Conservation (phyloP, 1,140 invertebrate species). For the Solen grandis region DNA sequence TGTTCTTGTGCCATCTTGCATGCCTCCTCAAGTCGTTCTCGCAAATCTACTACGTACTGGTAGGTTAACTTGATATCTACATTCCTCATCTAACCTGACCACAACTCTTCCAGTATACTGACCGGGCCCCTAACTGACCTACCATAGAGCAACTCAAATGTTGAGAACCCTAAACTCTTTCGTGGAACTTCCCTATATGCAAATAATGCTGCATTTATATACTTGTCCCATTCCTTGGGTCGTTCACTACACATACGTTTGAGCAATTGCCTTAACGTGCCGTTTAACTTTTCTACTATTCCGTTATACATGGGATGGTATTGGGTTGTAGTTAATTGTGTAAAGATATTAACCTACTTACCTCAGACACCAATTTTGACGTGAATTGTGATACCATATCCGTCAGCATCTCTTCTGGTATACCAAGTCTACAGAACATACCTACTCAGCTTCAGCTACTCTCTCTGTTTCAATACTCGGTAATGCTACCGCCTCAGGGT, state of each 20-base stretch:
- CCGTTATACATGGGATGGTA: slow-evolving; percentile 73
- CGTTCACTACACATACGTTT: slow-evolving; percentile 61
- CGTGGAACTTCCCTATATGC: slow-evolving; percentile 68
- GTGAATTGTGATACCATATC: slow-evolving; percentile 81
- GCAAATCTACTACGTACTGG: slow-evolving; percentile 63
- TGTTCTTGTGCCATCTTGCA: slow-evolving; percentile 55
- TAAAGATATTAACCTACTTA: slow-evolving; percentile 59
- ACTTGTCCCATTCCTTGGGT: slow-evolving; percentile 74
- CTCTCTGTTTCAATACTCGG: slow-evolving; percentile 48
- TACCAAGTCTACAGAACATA: too few relatives aligned
- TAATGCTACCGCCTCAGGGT: slow-evolving; percentile 52
- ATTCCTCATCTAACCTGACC: slow-evolving; percentile 55
- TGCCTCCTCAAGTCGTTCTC: slow-evolving; percentile 58
- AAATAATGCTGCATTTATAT: slow-evolving; percentile 67
- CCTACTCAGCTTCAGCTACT: slow-evolving; percentile 75
- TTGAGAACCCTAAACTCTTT: slow-evolving; percentile 63
- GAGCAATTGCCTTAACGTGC: slow-evolving; percentile 65
- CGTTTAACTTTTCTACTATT: slow-evolving; percentile 63
- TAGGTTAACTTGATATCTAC: slow-evolving; percentile 55
- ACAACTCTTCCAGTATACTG: slow-evolving; percentile 66
- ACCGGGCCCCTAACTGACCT: slow-evolving; percentile 66
- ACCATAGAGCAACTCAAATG: slow-evolving; percentile 72
- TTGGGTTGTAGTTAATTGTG: slow-evolving; percentile 62
- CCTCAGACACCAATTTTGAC: slow-evolving; percentile 62
- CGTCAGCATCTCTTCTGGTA: too few relatives aligned